phyloP scores from a whole-genome alignment of 1,140 invertebrate species.

The Stegodyphus mimosarum region DNA sequence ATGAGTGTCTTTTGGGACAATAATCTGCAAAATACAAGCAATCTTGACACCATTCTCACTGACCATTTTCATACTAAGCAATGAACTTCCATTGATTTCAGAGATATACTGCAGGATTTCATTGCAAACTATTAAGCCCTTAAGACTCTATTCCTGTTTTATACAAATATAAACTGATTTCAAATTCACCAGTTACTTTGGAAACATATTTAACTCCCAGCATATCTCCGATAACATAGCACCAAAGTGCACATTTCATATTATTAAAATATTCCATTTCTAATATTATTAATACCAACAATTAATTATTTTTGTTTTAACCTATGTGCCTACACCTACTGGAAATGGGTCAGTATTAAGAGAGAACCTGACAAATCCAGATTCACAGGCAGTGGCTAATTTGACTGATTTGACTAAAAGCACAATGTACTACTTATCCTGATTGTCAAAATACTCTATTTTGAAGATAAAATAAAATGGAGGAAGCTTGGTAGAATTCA shows the following conservation, averaged over 20 bases:
- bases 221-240: constrained; percentile 7
- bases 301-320: constrained; percentile 16
- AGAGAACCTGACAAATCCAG: background rate
- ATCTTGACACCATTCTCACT: too few species aligned
- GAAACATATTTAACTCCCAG: background rate
- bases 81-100: too few species aligned
- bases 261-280: background rate
- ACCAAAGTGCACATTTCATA: constrained; percentile 31
- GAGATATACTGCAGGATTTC: too few species aligned
- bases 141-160: background rate
- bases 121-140: too few species aligned
- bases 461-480: constrained; percentile 14
- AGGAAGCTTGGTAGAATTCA: constrained; percentile 55
- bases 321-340: constrained; percentile 18
- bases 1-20: too few species aligned
- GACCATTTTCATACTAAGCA: too few species aligned
- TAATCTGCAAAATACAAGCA: too few species aligned
- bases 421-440: constrained; percentile 8
- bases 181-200: background rate
- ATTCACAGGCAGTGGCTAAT: constrained; percentile 26
- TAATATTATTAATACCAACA: background rate
- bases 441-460: constrained; percentile 59
- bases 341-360: constrained; percentile 11
- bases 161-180: background rate
- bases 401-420: constrained; percentile 24